Base-by-base conservation (phyloP, 2,113 vertebrate genomes). In the Athene noctua region DNA sequence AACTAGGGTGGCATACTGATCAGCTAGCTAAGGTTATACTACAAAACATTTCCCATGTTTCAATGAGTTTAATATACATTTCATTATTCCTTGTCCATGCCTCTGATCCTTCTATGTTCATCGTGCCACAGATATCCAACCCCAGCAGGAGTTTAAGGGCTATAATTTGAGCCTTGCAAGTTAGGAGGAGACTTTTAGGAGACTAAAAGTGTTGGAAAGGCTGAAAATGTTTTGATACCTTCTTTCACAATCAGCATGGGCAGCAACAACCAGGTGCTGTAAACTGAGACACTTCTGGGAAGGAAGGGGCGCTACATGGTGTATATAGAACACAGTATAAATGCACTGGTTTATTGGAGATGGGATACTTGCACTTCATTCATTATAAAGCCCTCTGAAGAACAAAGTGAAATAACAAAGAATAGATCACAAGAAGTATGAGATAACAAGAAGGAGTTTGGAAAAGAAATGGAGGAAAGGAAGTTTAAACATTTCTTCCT, bases 251-350 rank as follows among this genome's bases (percentile, higher is more conserved):
- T 20, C 20, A 81, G 36, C 6, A 66, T 0, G 2, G 18, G 15
- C 36, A 62, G 34, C 19, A 86, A 68, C 18, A 87, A 27, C 8
- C 58, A 38, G 27, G 12, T 38, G 26, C 27, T 80, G 22, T 4
- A 10, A 10, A 49, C 46, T 77, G 42, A 88, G 66, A 11, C 36
- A 26, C 17, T 68, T 57, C 36, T 73, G 19, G 55, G 26, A 72
- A 58, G 9, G 15, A 55, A 21, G 5, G 8, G 62, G 8, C 20
- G 18, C 14, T 34, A 19, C 8, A 6, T 0, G 0, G 10, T 40
- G 8, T 36, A 16, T 7, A 16, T 8, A 12, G 12, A 75, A 40
- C 12, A 25, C 2, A 29, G 38, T 26, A 49, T 38, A 62, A 81
- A 44, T 11, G 15, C 17, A 14, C 13, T 34, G 15, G 34, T 77